Evolutionary conservation across 2,888 invertebrate species (phyloP), one percentile per base, ranked within the genome.

Genomic region (Lysandra bellargus): DNA sequence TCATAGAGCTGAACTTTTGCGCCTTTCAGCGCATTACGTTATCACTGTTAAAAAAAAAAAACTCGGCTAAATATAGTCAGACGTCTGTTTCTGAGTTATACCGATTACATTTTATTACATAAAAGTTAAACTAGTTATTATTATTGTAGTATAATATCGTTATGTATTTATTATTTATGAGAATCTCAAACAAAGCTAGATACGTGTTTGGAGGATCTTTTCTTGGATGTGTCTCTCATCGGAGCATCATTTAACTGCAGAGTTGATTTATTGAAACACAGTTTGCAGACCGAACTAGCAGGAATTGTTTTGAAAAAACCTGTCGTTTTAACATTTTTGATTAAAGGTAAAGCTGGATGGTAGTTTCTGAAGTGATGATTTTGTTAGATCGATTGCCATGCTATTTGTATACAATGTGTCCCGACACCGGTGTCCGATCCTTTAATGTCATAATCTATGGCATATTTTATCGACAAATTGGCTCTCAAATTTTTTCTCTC

Each of bases 21-120:
- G 33, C 12, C 75, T 30, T n/a, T 57, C 69, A 14, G 30, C 12
- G 14, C 12, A 49, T 75, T 75, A 49, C 44, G 30, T 76, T 76
- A 30, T 23, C 30, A 6, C 57, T 17, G 7, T 57, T 76, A 76
- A 76, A 75, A 76, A 57, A 76, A 57, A 76, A 23, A 23, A 23
- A 23, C 23, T 23, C 33, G 14, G 14, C 14, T 49, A 49, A 76
- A 76, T 30, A 30, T 76, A 76, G 30, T 17, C 30, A 57, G 49
- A 33, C 76, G 33, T 76, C 76, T 76, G 76, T 30, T 33, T 69
- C 12, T 33, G 14, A 33, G 33, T 69, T 69, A 17, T 33, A 69
- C 33, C 3, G 69, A 69, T 23, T 61, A 61, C 49, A 49, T 9
- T 49, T 49, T 9, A 9, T 9, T 49, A 49, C 14, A 57, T 17